Evolutionary conservation across 2,797 vertebrate species (phyloP).

Genomic region (Parambassis ranga): DNA sequence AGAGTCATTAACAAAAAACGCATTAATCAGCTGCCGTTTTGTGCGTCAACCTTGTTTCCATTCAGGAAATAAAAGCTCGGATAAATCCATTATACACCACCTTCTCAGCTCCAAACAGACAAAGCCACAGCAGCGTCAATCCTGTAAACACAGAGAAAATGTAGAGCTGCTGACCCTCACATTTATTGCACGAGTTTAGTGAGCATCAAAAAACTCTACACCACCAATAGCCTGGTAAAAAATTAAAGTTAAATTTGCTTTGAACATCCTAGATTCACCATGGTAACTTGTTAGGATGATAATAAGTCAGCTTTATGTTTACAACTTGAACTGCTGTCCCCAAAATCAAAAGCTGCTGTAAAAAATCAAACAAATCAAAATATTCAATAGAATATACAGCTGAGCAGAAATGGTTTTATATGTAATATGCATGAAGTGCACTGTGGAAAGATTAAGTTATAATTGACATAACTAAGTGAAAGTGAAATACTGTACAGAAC

Average conservation of each 20-base stretch:
- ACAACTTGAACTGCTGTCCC: background rate
- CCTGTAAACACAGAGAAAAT: background rate
- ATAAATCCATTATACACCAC: background rate
- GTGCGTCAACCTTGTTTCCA: background rate
- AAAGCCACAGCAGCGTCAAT: background rate
- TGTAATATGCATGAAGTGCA: background rate
- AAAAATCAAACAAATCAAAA: background rate
- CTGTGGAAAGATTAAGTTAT: too few species aligned
- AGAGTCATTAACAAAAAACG: too few species aligned
- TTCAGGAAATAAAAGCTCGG: background rate
- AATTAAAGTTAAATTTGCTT: background rate
- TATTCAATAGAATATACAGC: background rate
- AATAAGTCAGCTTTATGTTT: background rate
- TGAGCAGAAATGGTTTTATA: background rate
- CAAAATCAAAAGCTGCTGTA: background rate
- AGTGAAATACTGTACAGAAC: too few species aligned
- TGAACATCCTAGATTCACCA: background rate
- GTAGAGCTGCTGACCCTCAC: background rate
- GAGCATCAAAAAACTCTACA: background rate
- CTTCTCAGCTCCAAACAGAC: background rate
- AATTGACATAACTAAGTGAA: too few species aligned
- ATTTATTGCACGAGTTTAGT: background rate
- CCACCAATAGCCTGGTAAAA: background rate
- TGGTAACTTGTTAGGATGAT: slow-evolving; percentile 18
- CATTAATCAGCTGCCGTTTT: background rate